Percentiles rank a stretch among this genome's conserved stretches.
These are phyloP conservation scores for Pongo abelii DNA, from an alignment of 2,113 vertebrate genomes.

Conservation along the genomic window DNA sequence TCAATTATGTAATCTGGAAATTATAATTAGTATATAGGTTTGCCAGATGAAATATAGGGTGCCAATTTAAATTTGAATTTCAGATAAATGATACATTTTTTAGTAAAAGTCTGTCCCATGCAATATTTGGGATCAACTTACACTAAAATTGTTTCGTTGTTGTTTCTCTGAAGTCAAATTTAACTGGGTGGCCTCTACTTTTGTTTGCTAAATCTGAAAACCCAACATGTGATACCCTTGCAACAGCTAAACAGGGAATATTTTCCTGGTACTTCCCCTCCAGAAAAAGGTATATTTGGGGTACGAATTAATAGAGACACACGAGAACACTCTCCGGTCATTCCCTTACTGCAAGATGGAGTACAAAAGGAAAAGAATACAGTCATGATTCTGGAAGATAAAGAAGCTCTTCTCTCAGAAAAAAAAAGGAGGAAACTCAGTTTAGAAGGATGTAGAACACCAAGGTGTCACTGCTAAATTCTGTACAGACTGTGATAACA, in stretches of 20 bases:
- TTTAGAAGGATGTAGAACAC: constrained; percentile 1
- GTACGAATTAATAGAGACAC: neutral
- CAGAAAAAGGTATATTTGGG: neutral
- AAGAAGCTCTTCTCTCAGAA: neutral
- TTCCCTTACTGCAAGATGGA: neutral
- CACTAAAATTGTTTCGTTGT: neutral
- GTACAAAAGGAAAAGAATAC: neutral
- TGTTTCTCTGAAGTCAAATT: constrained; percentile 28
- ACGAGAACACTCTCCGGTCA: neutral
- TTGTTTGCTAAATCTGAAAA: constrained; percentile 30
- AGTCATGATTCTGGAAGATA: neutral
- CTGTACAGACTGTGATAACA: neutral
- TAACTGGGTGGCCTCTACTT: neutral
- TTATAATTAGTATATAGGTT: constrained; percentile 16
- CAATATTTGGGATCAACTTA: neutral
- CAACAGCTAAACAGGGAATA: neutral
- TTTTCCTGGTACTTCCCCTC: neutral
- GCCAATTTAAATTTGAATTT: constrained; percentile 25
- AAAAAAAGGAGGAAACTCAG: neutral
- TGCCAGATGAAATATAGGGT: neutral
- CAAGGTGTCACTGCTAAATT: neutral
- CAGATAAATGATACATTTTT: neutral
- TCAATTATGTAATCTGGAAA: constrained; percentile 18
- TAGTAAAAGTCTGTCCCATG: neutral
- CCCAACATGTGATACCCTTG: neutral